phyloP scores from a whole-genome alignment of 2,113 vertebrate genomes.

The Malurus elegans region DNA sequence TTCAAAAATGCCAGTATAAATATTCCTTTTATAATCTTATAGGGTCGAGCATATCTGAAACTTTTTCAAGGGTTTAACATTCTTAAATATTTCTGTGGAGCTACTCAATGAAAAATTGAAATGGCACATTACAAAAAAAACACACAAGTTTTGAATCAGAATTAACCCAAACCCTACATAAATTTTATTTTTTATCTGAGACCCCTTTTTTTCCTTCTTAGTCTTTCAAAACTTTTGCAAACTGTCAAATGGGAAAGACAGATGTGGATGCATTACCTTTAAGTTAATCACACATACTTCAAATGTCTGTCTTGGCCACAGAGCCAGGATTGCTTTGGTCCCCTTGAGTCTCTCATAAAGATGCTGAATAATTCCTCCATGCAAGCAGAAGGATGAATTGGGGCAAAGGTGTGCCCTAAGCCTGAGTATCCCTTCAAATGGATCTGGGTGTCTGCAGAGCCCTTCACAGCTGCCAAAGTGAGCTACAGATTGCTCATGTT shows the following conservation, averaged over 20 bases:
- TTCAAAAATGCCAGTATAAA: not conserved
- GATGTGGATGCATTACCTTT: not conserved
- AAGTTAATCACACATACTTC: not conserved
- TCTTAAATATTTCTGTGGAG: not conserved
- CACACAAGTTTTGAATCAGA: not conserved
- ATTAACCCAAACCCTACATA: not conserved
- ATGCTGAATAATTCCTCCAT: not conserved
- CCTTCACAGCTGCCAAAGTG: not conserved
- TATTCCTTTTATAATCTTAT: not conserved
- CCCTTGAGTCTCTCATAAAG: not conserved
- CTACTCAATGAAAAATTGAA: not conserved
- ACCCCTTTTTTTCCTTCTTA: not conserved
- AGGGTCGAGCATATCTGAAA: accelerated
- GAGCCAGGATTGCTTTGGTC: not conserved
- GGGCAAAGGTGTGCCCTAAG: not conserved
- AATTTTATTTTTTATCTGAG: not conserved
- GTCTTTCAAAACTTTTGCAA: not conserved
- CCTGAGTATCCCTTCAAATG: not conserved
- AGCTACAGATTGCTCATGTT: accelerated
- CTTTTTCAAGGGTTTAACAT: not conserved
- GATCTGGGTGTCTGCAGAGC: not conserved
- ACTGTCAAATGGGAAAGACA: not conserved
- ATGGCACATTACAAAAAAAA: not conserved
- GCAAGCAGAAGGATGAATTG: not conserved
- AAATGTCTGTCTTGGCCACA: not conserved